A percentile compares a stretch with the other conserved stretches of the same genome.
Conservation (phyloP, 2,113 vertebrate genomes). For the Catagonus wagneri region DNA sequence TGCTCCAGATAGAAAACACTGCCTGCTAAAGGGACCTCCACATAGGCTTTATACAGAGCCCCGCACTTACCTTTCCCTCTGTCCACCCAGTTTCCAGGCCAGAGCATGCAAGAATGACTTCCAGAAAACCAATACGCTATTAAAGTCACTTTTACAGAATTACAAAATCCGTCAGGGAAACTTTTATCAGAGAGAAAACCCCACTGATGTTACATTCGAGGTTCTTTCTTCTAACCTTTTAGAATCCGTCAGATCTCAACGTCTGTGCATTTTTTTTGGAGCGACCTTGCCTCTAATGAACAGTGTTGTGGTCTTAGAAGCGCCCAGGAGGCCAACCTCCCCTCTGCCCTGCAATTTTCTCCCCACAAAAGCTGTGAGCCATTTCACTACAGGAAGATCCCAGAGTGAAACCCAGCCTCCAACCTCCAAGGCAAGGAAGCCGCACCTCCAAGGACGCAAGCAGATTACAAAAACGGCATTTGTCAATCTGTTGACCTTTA, state of each 20-base stretch:
- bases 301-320: neutral
- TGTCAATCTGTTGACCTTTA: neutral
- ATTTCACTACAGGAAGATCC: neutral
- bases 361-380: neutral
- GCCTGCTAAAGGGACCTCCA: neutral
- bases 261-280: neutral
- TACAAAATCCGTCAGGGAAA: neutral
- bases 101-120: neutral
- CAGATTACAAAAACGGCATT: neutral
- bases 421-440: accelerated
- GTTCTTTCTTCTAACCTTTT: neutral
- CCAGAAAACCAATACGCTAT: neutral
- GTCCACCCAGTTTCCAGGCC: neutral
- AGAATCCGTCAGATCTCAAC: neutral
- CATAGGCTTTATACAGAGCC: too few relatives aligned
- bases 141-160: neutral
- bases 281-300: neutral
- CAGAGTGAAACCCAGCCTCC: neutral
- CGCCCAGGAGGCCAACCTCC: neutral
- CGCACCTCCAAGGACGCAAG: accelerated
- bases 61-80: neutral
- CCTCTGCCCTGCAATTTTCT: neutral
- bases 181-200: neutral
- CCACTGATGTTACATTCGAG: neutral
- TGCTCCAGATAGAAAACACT: neutral